Evolutionary conservation across 2,113 vertebrate species (phyloP).

Genomic region (Zosterops hypoxanthus): DNA sequence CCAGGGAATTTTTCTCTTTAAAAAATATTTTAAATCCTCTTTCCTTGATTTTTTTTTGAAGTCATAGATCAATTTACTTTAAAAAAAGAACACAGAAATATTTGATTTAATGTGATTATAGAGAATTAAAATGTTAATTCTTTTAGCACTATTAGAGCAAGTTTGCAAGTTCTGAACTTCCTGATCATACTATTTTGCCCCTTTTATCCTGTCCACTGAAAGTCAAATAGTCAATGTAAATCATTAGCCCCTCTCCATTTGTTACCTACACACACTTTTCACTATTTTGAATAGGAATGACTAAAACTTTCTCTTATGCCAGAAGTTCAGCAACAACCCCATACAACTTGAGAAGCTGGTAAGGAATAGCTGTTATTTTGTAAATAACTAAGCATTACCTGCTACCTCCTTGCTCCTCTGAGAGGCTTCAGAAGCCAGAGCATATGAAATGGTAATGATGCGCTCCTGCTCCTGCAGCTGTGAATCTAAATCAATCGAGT

Average conservation of each 20-base stretch:
- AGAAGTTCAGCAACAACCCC: conserved; percentile 7
- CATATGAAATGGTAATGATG: conserved; percentile 96
- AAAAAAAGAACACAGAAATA: background rate
- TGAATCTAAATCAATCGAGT: conserved; percentile 80
- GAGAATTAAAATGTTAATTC: background rate
- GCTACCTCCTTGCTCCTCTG: conserved; percentile 95
- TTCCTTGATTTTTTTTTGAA: background rate
- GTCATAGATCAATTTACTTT: background rate
- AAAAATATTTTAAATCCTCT: background rate
- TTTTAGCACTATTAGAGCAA: background rate
- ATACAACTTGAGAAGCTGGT: background rate
- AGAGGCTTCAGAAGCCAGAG: conserved; percentile 94
- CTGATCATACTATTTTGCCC: background rate
- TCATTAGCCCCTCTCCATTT: background rate
- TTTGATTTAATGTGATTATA: background rate
- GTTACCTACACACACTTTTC: background rate
- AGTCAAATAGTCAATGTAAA: background rate
- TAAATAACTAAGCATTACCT: conserved; percentile 83
- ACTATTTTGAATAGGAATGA: background rate
- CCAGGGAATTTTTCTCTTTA: background rate
- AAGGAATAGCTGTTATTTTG: conserved; percentile 47
- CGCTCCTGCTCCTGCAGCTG: conserved; percentile 93
- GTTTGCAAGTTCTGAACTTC: background rate
- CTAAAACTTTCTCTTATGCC: background rate
- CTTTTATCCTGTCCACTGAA: background rate